Conservation (phyloP, 2,113 vertebrate species). For the Sorex fumeus region DNA sequence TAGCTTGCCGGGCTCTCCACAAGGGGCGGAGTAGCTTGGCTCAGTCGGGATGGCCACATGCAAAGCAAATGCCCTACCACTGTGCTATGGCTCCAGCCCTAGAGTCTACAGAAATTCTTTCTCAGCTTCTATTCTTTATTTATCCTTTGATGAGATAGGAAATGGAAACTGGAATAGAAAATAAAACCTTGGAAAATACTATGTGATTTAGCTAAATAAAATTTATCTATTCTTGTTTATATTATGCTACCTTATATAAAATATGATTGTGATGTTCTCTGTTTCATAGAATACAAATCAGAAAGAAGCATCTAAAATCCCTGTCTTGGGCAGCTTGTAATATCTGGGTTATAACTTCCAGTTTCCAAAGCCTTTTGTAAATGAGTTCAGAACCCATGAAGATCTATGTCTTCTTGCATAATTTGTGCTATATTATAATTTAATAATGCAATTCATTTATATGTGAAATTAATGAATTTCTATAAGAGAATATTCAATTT, state of each 20-base stretch:
- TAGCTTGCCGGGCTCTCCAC: too few relatives aligned
- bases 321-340: neutral
- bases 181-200: neutral
- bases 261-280: neutral
- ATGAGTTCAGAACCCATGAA: neutral
- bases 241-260: neutral
- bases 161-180: slow-evolving; percentile 23
- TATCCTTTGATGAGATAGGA: neutral
- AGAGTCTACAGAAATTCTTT: neutral
- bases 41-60: too few relatives aligned
- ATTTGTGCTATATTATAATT: slow-evolving; percentile 13
- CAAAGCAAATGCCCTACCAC: too few relatives aligned
- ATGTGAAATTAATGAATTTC: neutral
- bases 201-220: neutral
- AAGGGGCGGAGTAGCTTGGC: too few relatives aligned
- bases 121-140: neutral
- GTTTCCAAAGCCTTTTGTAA: neutral
- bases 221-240: neutral
- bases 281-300: neutral
- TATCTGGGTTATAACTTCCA: neutral
- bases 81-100: too few relatives aligned
- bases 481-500: neutral
- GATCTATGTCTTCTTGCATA: slow-evolving; percentile 2
- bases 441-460: neutral
- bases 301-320: neutral